Evolutionary conservation across 2,113 vertebrate species (phyloP), one percentile per base, ranked within the genome.

Genomic region (Pachypanchax playfairii): DNA sequence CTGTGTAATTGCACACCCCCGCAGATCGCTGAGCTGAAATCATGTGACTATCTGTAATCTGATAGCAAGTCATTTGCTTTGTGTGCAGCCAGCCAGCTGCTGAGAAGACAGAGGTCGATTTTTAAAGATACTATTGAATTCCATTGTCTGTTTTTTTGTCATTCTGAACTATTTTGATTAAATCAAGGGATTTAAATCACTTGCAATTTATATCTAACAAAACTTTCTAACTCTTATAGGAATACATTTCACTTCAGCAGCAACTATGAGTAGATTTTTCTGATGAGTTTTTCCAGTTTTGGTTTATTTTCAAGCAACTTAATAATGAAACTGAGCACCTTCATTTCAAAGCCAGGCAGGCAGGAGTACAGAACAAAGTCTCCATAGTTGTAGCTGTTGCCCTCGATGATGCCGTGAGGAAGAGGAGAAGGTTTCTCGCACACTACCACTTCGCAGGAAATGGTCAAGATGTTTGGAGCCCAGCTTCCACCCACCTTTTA

Each of bases 291-390:
- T 29, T 4, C 20, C n/a, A 18, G 3, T 14, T 24, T 31, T 38
- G 20, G 3, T 4, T 13, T 21, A 21, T 22, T 14, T 7, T 8
- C 15, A 54, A 35, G 31, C 3, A n/a, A n/a, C n/a, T n/a, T 1
- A 44, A 31, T 5, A 6, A 13, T 17, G 52, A 33, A n/a, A n/a
- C n/a, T 22, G 15, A 5, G 35, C 92, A 98, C 97, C 91, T 96
- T 91, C 80, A 98, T 79, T 63, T 93, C 86, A 85, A 96, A 98
- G 52, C 96, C 96, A 70, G 92, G 79, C 52, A 94, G 86, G 84
- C 97, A 99, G 9, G 91, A 93, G 80, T 97, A 96, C 59, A 84
- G 72, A 63, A 96, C 48, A 2, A 73, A 77, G 41, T 93, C 95
- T 68, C 89, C 90, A 42, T 95, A 96, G 77, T 43, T 93, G 76